phyloP scores from a whole-genome alignment of 2,113 vertebrate genomes.

The Sinosuthora webbiana region DNA sequence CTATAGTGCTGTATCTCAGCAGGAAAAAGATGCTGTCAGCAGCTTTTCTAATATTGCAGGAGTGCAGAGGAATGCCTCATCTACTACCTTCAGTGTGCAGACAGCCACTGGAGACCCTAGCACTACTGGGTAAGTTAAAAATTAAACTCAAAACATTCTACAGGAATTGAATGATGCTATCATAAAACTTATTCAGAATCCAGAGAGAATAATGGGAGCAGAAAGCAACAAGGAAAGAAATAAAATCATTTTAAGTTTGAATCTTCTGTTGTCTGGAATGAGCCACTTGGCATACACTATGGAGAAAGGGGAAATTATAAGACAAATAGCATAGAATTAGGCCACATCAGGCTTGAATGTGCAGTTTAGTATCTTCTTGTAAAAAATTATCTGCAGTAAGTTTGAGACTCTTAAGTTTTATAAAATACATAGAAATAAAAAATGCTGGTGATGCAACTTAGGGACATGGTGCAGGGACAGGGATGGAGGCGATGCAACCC shows the following conservation, averaged over 20 bases:
- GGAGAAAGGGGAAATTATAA: not conserved
- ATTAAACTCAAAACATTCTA: not conserved
- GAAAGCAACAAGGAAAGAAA: not conserved
- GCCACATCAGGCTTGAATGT: not conserved
- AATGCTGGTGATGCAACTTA: not conserved
- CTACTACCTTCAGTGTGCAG: not conserved
- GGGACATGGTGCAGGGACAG: fast-evolving
- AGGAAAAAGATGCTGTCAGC: not conserved
- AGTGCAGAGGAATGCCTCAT: not conserved
- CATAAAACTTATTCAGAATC: not conserved
- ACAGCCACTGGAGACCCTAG: not conserved
- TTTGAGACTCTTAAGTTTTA: not conserved
- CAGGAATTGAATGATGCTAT: not conserved
- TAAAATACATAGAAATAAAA: not conserved
- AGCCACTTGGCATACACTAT: not conserved
- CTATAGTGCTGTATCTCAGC: not conserved
- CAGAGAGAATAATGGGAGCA: not conserved
- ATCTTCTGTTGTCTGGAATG: not conserved
- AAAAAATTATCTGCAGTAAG: not conserved
- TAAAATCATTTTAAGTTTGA: not conserved
- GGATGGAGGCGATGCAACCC: not conserved
- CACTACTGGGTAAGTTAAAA: no score
- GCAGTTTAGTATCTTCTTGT: not conserved
- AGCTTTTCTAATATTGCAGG: not conserved
- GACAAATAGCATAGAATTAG: not conserved